These are phyloP conservation scores for Percina caprodes DNA, from an alignment of 2,113 vertebrate species.

Conservation along the genomic window DNA sequence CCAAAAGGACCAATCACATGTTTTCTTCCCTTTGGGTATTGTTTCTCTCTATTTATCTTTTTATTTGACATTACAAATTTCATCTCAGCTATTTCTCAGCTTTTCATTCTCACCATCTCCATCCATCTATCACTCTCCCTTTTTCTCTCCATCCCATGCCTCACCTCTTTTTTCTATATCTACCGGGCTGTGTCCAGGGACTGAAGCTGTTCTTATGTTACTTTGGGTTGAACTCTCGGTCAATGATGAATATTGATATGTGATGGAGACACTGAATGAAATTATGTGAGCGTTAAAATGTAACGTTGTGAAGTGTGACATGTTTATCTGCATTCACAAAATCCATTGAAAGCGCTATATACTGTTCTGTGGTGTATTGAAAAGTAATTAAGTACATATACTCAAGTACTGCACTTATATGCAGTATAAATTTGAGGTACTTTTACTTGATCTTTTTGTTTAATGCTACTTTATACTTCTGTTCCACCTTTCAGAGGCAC, in stretches of 20 bases:
- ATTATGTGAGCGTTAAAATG: background rate
- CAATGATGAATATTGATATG: background rate
- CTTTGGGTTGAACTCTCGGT: conserved; percentile 26
- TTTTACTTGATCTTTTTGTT: background rate
- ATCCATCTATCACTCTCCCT: too few relatives aligned
- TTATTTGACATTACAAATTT: background rate
- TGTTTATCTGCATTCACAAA: background rate
- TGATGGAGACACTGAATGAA: background rate
- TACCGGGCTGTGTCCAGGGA: background rate
- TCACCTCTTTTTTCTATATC: conserved; percentile 1
- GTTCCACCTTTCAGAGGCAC: background rate
- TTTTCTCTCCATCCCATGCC: conserved; percentile 9
- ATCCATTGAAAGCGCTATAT: background rate
- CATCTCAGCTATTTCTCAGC: background rate
- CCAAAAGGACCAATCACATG: background rate
- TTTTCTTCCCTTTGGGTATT: background rate
- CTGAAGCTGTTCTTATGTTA: background rate
- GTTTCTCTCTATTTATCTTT: background rate
- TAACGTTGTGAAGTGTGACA: background rate
- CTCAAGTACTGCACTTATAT: background rate
- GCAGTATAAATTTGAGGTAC: background rate
- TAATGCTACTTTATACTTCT: background rate
- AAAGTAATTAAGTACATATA: background rate
- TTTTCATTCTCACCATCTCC: background rate
- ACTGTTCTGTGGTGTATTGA: background rate